Evolutionary conservation across 1,140 invertebrate genomes (phyloP).

Genomic region (Bemisia tabaci): DNA sequence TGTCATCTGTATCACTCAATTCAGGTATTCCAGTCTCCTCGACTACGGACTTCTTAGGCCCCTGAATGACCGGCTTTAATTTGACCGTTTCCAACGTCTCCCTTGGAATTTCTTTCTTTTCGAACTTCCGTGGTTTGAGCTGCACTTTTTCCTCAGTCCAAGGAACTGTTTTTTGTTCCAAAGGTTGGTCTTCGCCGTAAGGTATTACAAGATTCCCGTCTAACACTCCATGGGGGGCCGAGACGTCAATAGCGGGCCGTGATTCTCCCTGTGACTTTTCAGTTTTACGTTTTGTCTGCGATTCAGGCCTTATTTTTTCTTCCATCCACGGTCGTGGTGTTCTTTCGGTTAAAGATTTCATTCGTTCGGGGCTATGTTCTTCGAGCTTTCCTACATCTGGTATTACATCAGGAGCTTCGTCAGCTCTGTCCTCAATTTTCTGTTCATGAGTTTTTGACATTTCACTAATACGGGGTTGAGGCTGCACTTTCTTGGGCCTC

Average conservation of each 20-base stretch:
- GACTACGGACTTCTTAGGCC: background rate
- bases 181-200: slow-evolving; percentile 9
- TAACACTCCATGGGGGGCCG: no score
- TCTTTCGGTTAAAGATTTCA: no score
- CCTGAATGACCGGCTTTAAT: slow-evolving; percentile 26
- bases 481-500: background rate
- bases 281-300: no score
- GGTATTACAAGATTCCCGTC: background rate
- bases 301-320: slow-evolving; percentile 1
- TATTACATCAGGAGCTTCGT: no score
- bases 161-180: slow-evolving; percentile 9
- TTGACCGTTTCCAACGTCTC: slow-evolving; percentile 33
- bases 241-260: no score
- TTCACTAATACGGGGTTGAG: background rate
- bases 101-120: slow-evolving; percentile 11
- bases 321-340: background rate
- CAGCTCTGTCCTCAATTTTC: no score
- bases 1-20: background rate
- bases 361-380: no score
- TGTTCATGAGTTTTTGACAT: no score
- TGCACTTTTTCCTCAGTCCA: slow-evolving; percentile 17
- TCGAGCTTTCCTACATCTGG: no score
- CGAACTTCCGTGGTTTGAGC: slow-evolving; percentile 18
- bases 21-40: slow-evolving; percentile 21
- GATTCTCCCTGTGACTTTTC: no score